Evolutionary conservation across 2,888 invertebrate genomes (phyloP).

Genomic region (Mactromeris polynyma): DNA sequence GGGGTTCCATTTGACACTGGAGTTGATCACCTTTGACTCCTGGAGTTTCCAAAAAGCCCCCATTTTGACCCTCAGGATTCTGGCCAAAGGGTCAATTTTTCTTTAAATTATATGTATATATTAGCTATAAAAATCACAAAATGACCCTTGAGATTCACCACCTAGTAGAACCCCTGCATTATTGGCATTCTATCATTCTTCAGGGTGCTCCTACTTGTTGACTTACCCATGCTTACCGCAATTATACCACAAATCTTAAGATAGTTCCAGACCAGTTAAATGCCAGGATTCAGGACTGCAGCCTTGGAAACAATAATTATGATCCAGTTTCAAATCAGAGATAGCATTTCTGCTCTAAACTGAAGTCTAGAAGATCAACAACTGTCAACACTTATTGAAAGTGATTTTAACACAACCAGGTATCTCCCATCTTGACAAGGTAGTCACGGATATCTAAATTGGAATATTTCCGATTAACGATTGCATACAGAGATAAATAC

Average conservation of each 20-base stretch:
- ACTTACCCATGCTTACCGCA: background rate
- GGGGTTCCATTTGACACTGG: no score
- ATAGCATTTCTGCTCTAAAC: background rate
- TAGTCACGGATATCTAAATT: slow-evolving; percentile 6
- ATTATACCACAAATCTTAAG: background rate
- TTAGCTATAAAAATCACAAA: no score
- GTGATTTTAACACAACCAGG: background rate
- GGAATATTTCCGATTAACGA: slow-evolving; percentile 4
- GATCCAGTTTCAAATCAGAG: no score
- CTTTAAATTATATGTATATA: no score
- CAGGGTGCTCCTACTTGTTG: background rate
- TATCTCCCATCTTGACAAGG: background rate
- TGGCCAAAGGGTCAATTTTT: no score
- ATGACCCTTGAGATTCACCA: no score
- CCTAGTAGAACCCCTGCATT: no score
- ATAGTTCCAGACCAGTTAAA: background rate
- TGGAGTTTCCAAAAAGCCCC: no score
- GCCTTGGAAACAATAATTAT: background rate
- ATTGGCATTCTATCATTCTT: background rate
- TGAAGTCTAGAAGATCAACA: background rate
- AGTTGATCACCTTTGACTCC: no score
- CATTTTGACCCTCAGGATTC: no score
- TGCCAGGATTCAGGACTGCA: background rate
- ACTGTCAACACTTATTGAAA: background rate
- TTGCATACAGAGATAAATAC: background rate